Base-by-base conservation (phyloP, 2,797 vertebrate species). In the Periparus ater region DNA sequence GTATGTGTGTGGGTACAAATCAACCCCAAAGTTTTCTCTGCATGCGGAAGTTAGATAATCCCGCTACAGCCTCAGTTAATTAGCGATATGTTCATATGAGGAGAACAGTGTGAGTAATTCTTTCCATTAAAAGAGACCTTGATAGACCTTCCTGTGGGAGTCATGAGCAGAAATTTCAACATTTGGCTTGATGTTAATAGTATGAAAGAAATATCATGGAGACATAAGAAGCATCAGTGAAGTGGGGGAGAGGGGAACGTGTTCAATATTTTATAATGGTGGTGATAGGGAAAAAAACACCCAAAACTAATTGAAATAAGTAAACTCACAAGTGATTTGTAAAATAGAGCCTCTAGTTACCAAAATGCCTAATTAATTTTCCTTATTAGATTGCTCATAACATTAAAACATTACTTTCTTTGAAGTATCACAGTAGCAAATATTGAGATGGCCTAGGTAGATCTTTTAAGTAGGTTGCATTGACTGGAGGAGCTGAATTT, bases 121-220 rank as follows among this genome's bases (percentile, higher is more conserved):
- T 90, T 95, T 91, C 95, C 86, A 45, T 93, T 95, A 83, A 85
- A 95, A 83, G 62, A 92, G 93, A 94, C 88, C 89, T 95, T 91
- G 92, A 77, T 91, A 93, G 79, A 88, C 87, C 79, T 94, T 96
- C 70, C 73, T 62, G 79, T 81, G 91, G 85, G 88, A 95, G 91
- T 84, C 73, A 72, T 21, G 29, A 85, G 57, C 53, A 85, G 61
- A 83, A 61, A 83, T 73, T 75, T 93, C 66, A 85, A 90, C 78
- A 81, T 88, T 88, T 85, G 58, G 45, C 47, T 65, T 72, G 21
- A 72, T 91, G 74, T 62, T 74, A 88, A 45, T 48, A 84, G 29
- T 60, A 68, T 57, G 61, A 75, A 89, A 78, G 88, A 88, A 91
- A 61, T 77, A 74, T 34, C 55, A 53, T 6, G 30, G 63, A 85